phyloP scores from a whole-genome alignment of 2,113 vertebrate species.

The Pycnonotus jocosus region DNA sequence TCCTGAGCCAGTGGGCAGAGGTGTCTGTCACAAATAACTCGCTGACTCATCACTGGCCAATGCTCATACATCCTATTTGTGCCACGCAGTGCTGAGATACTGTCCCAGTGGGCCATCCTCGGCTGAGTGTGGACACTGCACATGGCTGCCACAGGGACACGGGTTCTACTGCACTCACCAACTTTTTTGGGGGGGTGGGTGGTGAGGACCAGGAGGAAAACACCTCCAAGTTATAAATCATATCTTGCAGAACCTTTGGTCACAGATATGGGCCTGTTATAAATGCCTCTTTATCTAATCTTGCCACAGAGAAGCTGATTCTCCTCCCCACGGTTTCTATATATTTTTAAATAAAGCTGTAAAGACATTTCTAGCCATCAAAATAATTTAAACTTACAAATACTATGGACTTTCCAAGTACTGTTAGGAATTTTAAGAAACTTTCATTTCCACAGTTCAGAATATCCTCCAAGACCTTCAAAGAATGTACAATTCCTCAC shows the following conservation, averaged over 20 bases:
- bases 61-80: not conserved
- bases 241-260: not conserved
- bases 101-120: slow-evolving; percentile 37
- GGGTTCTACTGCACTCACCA: not conserved
- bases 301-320: not conserved
- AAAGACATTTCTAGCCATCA: slow-evolving; percentile 2
- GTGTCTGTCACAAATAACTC: slow-evolving; percentile 16
- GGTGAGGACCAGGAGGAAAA: not conserved
- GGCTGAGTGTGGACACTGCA: not conserved
- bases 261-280: not conserved
- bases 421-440: not conserved
- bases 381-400: slow-evolving; percentile 35
- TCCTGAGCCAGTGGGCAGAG: not conserved
- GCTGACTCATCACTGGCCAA: not conserved
- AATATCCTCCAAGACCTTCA: not conserved
- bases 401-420: not conserved
- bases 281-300: slow-evolving; percentile 30
- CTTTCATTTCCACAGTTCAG: not conserved
- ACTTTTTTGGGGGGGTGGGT: too few species aligned
- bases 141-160: fast-evolving
- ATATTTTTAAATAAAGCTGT: slow-evolving; percentile 28
- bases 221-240: not conserved
- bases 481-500: not conserved
- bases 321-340: not conserved
- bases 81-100: not conserved